These are phyloP conservation scores for Lepilemur ruficaudatus DNA, from an alignment of 2,797 vertebrate species.

Conservation along the genomic window DNA sequence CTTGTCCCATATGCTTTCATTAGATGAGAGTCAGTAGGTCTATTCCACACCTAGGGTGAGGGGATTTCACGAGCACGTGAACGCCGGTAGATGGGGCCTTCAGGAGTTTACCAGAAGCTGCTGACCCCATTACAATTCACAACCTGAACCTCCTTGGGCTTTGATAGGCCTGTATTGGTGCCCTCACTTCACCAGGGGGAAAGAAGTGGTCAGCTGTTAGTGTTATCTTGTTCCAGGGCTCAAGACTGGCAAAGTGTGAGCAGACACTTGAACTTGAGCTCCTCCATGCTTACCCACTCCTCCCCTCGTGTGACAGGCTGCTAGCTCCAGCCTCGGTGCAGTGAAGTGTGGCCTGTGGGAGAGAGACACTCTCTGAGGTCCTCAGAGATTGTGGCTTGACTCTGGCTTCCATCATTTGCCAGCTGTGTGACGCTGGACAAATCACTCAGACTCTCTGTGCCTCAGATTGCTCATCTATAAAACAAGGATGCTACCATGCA, in stretches of 20 bases:
- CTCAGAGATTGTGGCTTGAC: too few species aligned
- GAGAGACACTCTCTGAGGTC: rapidly evolving
- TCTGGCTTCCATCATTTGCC: too few species aligned
- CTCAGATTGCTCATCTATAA: neutral
- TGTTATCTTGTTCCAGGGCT: neutral
- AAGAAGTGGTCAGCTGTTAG: too few species aligned
- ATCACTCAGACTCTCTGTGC: neutral
- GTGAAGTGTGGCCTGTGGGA: rapidly evolving
- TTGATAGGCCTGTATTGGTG: rapidly evolving
- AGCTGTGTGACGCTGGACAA: neutral
- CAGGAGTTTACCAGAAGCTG: neutral
- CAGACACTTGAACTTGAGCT: neutral
- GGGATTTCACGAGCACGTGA: neutral
- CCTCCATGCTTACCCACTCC: neutral
- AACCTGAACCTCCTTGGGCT: rapidly evolving
- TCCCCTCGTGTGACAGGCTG: rapidly evolving
- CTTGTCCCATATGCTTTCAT: neutral
- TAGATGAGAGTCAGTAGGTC: neutral
- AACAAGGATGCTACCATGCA: neutral
- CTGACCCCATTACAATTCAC: neutral
- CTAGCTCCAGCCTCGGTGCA: neutral
- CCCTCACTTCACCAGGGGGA: neutral
- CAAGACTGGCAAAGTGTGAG: neutral
- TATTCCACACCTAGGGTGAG: rapidly evolving
- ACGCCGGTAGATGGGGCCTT: rapidly evolving